Evolutionary conservation across 2,888 invertebrate genomes (phyloP).

Genomic region (Cheilosia variabilis): DNA sequence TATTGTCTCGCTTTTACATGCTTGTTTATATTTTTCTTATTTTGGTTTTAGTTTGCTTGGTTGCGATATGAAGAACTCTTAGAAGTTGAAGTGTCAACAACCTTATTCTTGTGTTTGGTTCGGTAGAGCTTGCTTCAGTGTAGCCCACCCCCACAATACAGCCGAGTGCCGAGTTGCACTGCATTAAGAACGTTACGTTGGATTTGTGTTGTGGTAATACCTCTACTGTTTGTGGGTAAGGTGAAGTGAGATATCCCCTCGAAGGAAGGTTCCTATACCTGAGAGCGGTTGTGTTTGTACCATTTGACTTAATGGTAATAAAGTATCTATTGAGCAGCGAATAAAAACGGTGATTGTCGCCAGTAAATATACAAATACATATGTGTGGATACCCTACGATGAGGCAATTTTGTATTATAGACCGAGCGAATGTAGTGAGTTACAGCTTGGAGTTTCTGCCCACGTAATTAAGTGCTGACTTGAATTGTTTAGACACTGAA

Average conservation of each 20-base stretch:
- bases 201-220: neutral
- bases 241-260: constrained; percentile 35
- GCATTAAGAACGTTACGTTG: constrained; percentile 23
- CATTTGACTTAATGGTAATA: constrained; percentile 30
- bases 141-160: constrained; percentile 34
- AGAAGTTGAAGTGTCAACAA: constrained; percentile 74
- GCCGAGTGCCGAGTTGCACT: neutral
- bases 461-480: constrained; percentile 68
- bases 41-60: constrained; percentile 31
- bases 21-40: constrained; percentile 16
- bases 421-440: constrained; percentile 11
- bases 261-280: constrained; percentile 8
- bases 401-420: constrained; percentile 11
- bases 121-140: constrained; percentile 16
- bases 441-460: constrained; percentile 51
- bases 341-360: constrained; percentile 26
- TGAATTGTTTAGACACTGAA: constrained; percentile 57
- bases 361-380: neutral
- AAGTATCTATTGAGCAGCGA: constrained; percentile 47
- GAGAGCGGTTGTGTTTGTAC: constrained; percentile 16
- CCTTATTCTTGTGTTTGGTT: constrained; percentile 52
- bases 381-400: neutral
- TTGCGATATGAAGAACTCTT: constrained; percentile 54
- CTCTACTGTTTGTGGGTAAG: neutral
- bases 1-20: constrained; percentile 58